Percentiles rank a stretch among this genome's conserved stretches.
phyloP scores from a whole-genome alignment of 2,888 invertebrate species.

The Apeira syringaria region DNA sequence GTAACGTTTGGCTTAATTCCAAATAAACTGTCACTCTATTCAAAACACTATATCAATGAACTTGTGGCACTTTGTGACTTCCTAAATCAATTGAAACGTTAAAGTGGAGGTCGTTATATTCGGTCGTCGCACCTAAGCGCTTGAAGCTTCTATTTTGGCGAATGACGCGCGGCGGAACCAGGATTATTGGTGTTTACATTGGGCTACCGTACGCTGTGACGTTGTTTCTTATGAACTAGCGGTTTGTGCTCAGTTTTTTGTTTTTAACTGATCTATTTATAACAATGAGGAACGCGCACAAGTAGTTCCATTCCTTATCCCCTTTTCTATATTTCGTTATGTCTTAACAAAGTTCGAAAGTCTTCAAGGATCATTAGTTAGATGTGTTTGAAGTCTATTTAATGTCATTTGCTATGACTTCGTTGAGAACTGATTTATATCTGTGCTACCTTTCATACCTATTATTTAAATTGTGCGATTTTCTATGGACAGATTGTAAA shows the following conservation, averaged over 20 bases:
- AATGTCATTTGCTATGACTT: no score
- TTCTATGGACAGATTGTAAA: no score
- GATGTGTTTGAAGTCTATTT: no score
- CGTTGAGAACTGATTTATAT: no score
- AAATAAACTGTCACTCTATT: conserved; percentile 8
- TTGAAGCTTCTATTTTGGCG: conserved; percentile 12
- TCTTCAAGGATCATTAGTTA: no score
- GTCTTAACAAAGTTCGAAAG: no score
- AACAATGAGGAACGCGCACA: neutral
- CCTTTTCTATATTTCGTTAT: no score
- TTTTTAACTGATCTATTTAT: neutral
- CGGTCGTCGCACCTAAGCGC: conserved; percentile 13
- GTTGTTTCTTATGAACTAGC: conserved; percentile 5
- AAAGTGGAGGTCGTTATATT: conserved; percentile 12
- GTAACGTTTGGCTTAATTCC: conserved; percentile 7
- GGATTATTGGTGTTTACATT: conserved; percentile 20
- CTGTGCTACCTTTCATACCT: no score
- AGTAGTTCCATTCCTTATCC: no score
- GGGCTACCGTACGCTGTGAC: conserved; percentile 1
- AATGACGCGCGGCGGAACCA: conserved; percentile 18
- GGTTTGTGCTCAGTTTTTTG: conserved; percentile 3
- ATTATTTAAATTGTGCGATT: no score
- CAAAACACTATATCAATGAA: conserved; percentile 6
- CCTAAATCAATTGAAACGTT: conserved; percentile 12
- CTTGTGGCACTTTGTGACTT: neutral